Evolutionary conservation across 1,140 invertebrate species (phyloP), one percentile per base, ranked within the genome.

Genomic region (Mercenaria mercenaria): DNA sequence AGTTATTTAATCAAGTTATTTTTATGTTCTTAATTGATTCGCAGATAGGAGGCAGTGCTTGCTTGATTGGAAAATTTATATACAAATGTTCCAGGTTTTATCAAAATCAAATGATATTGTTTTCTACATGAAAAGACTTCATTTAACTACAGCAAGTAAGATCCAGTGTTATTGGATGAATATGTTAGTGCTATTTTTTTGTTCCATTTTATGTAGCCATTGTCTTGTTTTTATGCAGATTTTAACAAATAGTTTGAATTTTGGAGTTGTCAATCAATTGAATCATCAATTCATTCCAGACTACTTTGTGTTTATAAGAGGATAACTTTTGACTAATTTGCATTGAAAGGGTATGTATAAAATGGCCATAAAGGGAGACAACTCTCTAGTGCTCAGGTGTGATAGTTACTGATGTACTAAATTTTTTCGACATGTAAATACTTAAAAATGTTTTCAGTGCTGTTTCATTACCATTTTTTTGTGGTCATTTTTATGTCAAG

Each of bases 151-250:
- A 39, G 67, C 67, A 72, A 72, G 8, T 64, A 4, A 26, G 1
- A 64, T 8, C 26, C 59, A 4, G 15, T 10, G 20, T n/a, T 64
- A n/a, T 64, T 26, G 23, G 34, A 23, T 4, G 67, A 15, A 4
- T 20, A 39, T 72, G 34, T 72, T 72, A 72, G 67, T 72, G 67
- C 67, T 72, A 72, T 72, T 39, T 72, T 72, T 72, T 39, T 72
- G 23, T 15, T 39, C 34, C 1, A 32, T 72, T 72, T 72, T 39
- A 1, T 37, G 15, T 6, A 29, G 10, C 0, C n/a, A n/a, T n/a
- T n/a, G 8, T 41, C 20, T 11, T 72, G 29, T 10, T 67, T 67
- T 67, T 67, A 67, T 67, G 61, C 11, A 34, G n/a, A 67, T 67
- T 67, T 67, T 67, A 67, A 67, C 23, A 10, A 20, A 20, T 11